Evolutionary conservation across 2,888 invertebrate species (phyloP).

Genomic region (Mythimna albipuncta): DNA sequence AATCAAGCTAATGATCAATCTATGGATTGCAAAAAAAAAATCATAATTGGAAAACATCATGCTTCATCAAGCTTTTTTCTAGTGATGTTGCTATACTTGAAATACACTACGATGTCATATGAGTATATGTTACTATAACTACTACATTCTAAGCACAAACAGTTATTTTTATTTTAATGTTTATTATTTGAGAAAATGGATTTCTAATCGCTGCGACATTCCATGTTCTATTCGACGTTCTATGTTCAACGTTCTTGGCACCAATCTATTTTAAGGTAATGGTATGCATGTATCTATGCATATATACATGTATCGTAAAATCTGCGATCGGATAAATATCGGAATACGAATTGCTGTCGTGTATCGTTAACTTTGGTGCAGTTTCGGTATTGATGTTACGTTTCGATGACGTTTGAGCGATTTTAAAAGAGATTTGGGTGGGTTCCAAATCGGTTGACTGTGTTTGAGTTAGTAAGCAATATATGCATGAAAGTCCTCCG

Average conservation of each 20-base stretch:
- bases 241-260: neutral
- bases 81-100: too few species aligned
- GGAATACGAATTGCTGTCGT: constrained; percentile 20
- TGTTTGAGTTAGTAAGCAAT: neutral
- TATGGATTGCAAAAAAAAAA: too few species aligned
- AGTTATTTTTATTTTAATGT: too few species aligned
- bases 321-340: constrained; percentile 1
- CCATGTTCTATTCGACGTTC: too few species aligned
- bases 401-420: constrained; percentile 34
- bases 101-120: too few species aligned
- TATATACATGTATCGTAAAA: constrained; percentile 12
- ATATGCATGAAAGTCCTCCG: neutral
- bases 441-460: neutral
- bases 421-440: constrained; percentile 5
- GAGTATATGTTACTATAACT: too few species aligned
- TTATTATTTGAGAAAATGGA: too few species aligned
- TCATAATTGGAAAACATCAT: too few species aligned
- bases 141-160: too few species aligned
- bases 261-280: neutral
- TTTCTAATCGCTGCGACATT: too few species aligned
- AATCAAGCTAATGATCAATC: too few species aligned
- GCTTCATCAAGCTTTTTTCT: too few species aligned
- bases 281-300: neutral
- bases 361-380: constrained; percentile 18
- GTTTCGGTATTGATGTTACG: constrained; percentile 4